These are phyloP conservation scores for Fragum whitleyi DNA, from an alignment of 2,888 invertebrate genomes.

Conservation along the genomic window DNA sequence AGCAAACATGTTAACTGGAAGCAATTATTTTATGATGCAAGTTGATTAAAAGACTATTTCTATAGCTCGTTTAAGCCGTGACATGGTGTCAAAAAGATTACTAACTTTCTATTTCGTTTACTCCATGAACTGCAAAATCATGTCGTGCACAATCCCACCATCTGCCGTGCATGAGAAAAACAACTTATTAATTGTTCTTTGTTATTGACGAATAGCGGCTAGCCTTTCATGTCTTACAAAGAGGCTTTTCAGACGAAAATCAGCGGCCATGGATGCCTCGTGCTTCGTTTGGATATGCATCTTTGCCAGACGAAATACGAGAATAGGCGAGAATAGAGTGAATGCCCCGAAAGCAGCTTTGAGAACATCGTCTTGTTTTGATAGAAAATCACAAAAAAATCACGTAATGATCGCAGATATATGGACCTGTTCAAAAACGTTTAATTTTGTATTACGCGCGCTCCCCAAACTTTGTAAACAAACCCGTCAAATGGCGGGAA, in stretches of 20 bases:
- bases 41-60: constrained; percentile 68
- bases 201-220: constrained; percentile 76
- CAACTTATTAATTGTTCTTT: constrained; percentile 79
- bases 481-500: constrained; percentile 57
- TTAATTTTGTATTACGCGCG: constrained; percentile 58
- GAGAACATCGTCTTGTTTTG: constrained; percentile 24
- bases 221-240: constrained; percentile 74
- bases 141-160: constrained; percentile 68
- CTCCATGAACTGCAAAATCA: constrained; percentile 65
- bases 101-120: constrained; percentile 66
- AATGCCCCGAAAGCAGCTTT: constrained; percentile 19
- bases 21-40: constrained; percentile 69
- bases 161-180: constrained; percentile 76
- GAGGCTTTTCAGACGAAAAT: constrained; percentile 66
- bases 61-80: constrained; percentile 61
- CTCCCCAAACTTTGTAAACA: constrained; percentile 53
- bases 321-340: constrained; percentile 12
- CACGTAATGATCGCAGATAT: constrained; percentile 27
- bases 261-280: constrained; percentile 55
- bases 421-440: constrained; percentile 27
- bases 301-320: constrained; percentile 51
- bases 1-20: constrained; percentile 57
- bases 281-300: constrained; percentile 58
- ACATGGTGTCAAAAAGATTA: constrained; percentile 68
- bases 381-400: constrained; percentile 17